Evolutionary conservation across 1,140 invertebrate genomes (phyloP), one percentile per base, ranked within the genome.

Genomic region (Apis florea): DNA sequence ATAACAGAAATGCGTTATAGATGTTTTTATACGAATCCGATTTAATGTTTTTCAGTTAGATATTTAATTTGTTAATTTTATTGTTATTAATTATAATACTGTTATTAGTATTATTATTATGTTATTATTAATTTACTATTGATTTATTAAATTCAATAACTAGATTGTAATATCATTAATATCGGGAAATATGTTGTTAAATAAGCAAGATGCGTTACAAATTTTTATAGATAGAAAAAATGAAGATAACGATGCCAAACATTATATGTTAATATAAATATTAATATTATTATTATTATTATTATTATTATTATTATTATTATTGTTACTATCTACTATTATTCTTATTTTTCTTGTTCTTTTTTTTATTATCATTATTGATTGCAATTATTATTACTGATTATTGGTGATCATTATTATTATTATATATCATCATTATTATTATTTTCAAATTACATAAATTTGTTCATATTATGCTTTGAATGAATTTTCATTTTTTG

Each of bases 241-340:
- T 15, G 19, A 91, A 89, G 88, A 91, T 91, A 92, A 92, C 92
- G 90, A 93, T 93, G 90, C 92, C 91, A 93, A 93, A 93, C 92
- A 90, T 92, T 90, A 91, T 85, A 92, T 89, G 89, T 89, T 90
- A 92, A 85, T 90, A 90, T 49, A 59, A 67, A 71, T 68, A 81
- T 58, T 76, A 61, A 78, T 83, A 68, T 71, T 83, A 73, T 71
- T 78, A 72, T 76, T 76, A 86, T 81, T 89, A 89, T 87, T 83
- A 68, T 75, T 83, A 73, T 76, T 76, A 86, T 81, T 89, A 89
- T 87, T 83, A 68, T 75, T 83, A 73, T 71, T 78, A 72, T 51
- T 88, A 81, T 70, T 85, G 85, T 79, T 83, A 85, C 83, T 79
- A 54, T 76, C 69, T 76, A 86, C 79, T 89, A 89, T 87, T 88